Conservation (phyloP, 2,888 invertebrate species). For the Osmoderma eremita region DNA sequence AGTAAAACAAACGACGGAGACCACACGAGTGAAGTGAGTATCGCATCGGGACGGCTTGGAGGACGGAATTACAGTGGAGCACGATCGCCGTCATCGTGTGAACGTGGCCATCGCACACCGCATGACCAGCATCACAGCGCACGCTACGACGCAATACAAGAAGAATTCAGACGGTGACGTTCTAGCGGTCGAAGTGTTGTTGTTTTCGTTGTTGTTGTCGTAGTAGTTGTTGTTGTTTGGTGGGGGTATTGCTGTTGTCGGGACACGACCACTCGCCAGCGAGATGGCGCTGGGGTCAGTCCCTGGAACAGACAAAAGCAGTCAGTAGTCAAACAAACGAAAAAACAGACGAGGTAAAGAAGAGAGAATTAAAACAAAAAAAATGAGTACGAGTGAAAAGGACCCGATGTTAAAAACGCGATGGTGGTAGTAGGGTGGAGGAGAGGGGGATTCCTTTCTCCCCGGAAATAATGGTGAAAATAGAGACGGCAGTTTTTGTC, state of each 20-base stretch:
- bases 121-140: constrained; percentile 62
- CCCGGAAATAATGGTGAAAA: neutral
- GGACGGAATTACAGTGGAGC: too few relatives aligned
- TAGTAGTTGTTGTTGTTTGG: constrained; percentile 23
- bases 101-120: constrained; percentile 60
- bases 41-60: neutral
- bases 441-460: neutral
- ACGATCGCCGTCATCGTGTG: constrained; percentile 10
- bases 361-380: constrained; percentile 3
- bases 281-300: constrained; percentile 65
- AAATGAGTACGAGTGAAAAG: neutral
- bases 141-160: too few relatives aligned
- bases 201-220: constrained; percentile 38
- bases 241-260: constrained; percentile 46
- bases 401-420: neutral
- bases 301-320: constrained; percentile 64
- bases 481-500: too few relatives aligned
- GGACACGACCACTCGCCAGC: constrained; percentile 64
- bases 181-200: neutral
- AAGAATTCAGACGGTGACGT: constrained; percentile 51
- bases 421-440: neutral
- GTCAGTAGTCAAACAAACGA: constrained; percentile 50
- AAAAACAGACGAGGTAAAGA: neutral
- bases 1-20: neutral
- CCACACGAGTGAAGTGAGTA: constrained; percentile 11